phyloP scores from a whole-genome alignment of 2,113 vertebrate species.

The Fulica atra region DNA sequence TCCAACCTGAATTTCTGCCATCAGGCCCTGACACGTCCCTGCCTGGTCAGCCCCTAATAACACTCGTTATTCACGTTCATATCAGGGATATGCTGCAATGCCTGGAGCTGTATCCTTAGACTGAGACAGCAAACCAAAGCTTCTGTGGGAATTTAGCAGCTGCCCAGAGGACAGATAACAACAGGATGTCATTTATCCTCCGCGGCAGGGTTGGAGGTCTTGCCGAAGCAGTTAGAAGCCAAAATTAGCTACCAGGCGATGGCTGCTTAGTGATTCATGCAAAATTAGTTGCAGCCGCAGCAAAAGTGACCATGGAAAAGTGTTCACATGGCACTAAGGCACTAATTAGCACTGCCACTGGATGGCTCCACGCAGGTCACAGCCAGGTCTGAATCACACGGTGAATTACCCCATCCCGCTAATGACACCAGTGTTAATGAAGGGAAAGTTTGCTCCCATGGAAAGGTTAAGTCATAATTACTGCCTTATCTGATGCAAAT shows the following conservation, averaged over 20 bases:
- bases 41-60: background rate
- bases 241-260: background rate
- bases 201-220: background rate
- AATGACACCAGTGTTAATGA: background rate
- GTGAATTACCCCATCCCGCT: background rate
- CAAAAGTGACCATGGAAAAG: background rate
- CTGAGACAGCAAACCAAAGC: background rate
- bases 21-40: background rate
- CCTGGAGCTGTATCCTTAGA: background rate
- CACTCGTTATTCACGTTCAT: background rate
- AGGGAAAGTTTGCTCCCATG: background rate
- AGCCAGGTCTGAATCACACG: background rate
- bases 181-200: constrained; percentile 47
- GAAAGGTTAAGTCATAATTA: background rate
- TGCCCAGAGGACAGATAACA: constrained; percentile 9
- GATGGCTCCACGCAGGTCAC: background rate
- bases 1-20: background rate
- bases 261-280: background rate
- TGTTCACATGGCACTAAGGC: background rate
- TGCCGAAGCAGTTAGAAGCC: background rate
- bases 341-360: background rate
- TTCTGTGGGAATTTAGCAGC: constrained; percentile 2
- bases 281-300: background rate
- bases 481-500: background rate
- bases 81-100: background rate